phyloP scores from a whole-genome alignment of 2,113 vertebrate species.

The Cisticola juncidis region DNA sequence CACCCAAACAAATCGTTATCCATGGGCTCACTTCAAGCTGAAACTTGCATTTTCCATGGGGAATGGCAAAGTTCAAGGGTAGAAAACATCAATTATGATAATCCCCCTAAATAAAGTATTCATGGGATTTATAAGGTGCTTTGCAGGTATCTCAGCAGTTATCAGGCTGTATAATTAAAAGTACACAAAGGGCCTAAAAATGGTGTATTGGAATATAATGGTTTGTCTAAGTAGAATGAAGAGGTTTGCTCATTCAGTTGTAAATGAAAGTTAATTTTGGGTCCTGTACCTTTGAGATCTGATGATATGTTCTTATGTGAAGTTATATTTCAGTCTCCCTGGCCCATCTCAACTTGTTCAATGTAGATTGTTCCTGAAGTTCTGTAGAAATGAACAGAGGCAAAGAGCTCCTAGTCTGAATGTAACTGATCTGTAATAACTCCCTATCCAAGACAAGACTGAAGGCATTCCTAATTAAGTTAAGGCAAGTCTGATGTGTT shows the following conservation, averaged over 20 bases:
- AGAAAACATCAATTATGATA: background rate
- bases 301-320: background rate
- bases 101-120: background rate
- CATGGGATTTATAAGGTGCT: background rate
- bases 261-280: background rate
- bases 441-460: background rate
- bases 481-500: background rate
- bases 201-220: background rate
- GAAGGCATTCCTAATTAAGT: background rate
- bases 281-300: background rate
- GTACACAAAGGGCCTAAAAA: background rate
- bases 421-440: background rate
- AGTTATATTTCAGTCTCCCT: background rate
- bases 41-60: background rate
- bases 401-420: background rate
- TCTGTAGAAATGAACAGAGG: background rate
- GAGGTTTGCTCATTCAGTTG: background rate
- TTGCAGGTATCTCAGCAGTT: background rate
- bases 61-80: background rate
- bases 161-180: background rate
- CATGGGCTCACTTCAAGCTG: background rate
- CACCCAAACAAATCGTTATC: background rate
- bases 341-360: background rate
- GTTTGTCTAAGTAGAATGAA: background rate
- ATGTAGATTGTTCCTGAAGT: background rate